A percentile compares a stretch with the other conserved stretches of the same genome.
These are phyloP conservation scores for Fregata magnificens DNA, from an alignment of 2,113 vertebrate genomes.

Conservation along the genomic window DNA sequence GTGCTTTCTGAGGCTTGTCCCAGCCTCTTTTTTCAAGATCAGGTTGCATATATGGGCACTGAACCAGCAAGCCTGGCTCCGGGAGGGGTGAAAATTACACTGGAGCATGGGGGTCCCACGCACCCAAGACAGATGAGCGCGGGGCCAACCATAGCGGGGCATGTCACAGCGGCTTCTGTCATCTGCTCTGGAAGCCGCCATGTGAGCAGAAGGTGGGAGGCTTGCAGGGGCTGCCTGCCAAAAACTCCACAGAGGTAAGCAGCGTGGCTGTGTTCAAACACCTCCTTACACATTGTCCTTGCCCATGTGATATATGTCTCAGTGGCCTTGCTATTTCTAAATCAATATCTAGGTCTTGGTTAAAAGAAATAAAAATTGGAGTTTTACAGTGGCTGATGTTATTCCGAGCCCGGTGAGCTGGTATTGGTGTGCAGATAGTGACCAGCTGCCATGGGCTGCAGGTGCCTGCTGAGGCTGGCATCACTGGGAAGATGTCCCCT, in stretches of 20 bases:
- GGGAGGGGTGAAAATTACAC: neutral
- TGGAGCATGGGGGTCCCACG: fast-evolving
- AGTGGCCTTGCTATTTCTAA: fast-evolving
- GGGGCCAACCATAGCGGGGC: neutral
- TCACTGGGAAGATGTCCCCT: fast-evolving
- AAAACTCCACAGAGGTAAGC: fast-evolving
- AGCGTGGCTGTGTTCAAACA: fast-evolving
- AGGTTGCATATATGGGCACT: neutral
- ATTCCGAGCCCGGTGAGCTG: neutral
- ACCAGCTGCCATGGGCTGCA: neutral
- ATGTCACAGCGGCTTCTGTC: neutral
- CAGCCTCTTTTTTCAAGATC: neutral
- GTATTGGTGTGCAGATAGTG: neutral
- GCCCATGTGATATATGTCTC: fast-evolving
- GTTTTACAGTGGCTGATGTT: neutral
- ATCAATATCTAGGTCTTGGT: fast-evolving
- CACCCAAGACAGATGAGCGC: neutral
- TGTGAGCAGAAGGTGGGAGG: neutral
- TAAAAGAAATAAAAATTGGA: neutral
- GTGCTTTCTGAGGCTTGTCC: neutral
- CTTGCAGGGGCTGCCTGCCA: neutral
- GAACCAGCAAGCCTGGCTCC: neutral
- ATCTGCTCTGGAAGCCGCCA: neutral
- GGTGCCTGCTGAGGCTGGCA: too few species aligned
- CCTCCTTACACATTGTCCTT: fast-evolving